Evolutionary conservation across 2,113 vertebrate genomes (phyloP).

Genomic region (Ahaetulla prasina): DNA sequence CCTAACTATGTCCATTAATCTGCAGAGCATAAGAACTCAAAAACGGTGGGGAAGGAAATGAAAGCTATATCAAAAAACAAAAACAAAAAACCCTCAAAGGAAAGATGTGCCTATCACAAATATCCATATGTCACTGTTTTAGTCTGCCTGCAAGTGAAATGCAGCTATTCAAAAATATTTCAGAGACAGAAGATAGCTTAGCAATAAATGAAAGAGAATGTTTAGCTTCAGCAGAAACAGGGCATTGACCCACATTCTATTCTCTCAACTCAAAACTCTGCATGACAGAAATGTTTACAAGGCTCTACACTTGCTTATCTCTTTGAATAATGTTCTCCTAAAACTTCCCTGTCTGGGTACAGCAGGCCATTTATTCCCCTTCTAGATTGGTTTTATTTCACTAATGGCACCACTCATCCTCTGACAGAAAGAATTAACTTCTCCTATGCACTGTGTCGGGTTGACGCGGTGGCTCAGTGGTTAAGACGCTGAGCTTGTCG

Average conservation of each 20-base stretch:
- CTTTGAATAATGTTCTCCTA: neutral
- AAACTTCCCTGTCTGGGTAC: neutral
- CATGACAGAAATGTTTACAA: neutral
- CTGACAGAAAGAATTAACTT: constrained; percentile 9
- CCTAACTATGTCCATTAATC: neutral
- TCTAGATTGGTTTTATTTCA: constrained; percentile 14
- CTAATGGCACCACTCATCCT: neutral
- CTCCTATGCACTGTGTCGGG: neutral
- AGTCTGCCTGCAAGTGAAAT: neutral
- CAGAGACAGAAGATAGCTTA: neutral
- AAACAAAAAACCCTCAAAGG: neutral
- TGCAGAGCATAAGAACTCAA: neutral
- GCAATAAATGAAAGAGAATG: neutral
- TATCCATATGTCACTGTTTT: neutral
- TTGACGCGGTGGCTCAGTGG: too few species aligned
- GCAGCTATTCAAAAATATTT: neutral
- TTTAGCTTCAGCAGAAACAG: constrained; percentile 13
- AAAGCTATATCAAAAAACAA: neutral
- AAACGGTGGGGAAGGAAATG: neutral
- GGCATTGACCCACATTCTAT: neutral
- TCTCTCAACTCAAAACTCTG: neutral
- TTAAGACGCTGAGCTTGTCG: too few species aligned
- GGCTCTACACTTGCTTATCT: neutral
- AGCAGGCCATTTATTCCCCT: neutral
- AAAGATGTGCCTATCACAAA: neutral